phyloP scores from a whole-genome alignment of 1,140 invertebrate genomes.

The Drosophila nigrodunni region DNA sequence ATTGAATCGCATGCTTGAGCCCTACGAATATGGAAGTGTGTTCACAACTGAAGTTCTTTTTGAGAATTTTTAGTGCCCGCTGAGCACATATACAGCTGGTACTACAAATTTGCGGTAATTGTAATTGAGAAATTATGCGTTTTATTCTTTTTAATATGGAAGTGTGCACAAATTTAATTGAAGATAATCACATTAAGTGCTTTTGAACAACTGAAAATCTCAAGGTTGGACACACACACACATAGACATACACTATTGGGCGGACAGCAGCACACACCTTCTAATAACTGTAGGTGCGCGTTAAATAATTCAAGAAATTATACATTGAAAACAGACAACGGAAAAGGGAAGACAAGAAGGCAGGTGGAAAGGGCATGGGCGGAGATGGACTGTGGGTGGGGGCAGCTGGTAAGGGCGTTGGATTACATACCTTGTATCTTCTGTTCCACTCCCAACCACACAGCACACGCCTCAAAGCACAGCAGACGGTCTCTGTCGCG shows the following conservation, averaged over 20 bases:
- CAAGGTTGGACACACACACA: constrained; percentile 19
- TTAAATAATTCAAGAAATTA: constrained; percentile 47
- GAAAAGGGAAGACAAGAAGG: constrained; percentile 10
- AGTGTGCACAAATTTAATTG: constrained; percentile 19
- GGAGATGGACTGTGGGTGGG: not conserved
- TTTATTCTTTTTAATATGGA: not conserved
- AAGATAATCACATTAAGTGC: constrained; percentile 2
- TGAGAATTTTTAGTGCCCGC: not conserved
- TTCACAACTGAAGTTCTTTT: not conserved
- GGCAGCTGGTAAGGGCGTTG: not conserved
- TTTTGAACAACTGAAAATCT: not conserved
- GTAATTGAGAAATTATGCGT: constrained; percentile 39
- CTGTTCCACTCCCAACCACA: not conserved
- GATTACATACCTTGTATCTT: constrained; percentile 26
- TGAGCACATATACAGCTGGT: not conserved
- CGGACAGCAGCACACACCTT: constrained; percentile 23
- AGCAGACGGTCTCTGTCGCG: not conserved
- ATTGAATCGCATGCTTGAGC: constrained; percentile 93
- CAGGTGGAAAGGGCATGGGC: not conserved
- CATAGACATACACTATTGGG: not conserved
- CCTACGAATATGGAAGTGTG: not conserved
- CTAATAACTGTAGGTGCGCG: constrained; percentile 27
- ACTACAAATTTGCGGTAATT: constrained; percentile 11
- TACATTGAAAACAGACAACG: constrained; percentile 4
- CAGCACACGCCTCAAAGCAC: not conserved